phyloP scores from a whole-genome alignment of 2,113 vertebrate genomes.

The Chaetops frenatus region DNA sequence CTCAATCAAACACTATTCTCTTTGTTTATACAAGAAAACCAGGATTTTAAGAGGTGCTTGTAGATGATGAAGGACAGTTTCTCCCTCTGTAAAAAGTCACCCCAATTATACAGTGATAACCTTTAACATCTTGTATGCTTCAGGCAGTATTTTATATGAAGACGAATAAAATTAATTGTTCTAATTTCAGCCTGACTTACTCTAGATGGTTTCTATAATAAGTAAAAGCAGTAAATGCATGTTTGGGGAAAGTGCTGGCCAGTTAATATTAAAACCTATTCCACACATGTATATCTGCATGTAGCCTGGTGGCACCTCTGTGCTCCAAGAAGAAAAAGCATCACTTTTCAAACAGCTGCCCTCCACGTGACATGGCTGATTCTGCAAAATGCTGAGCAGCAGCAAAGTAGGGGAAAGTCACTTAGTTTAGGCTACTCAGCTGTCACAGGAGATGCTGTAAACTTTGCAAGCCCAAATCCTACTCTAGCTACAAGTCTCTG shows the following conservation, averaged over 20 bases:
- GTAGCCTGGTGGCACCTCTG: background rate
- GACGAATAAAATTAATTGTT: background rate
- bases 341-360: background rate
- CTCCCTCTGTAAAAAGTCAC: background rate
- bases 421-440: background rate
- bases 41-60: slow-evolving; percentile 1
- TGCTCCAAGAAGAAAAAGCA: background rate
- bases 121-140: background rate
- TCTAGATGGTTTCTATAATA: background rate
- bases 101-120: slow-evolving; percentile 16
- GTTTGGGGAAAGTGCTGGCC: background rate
- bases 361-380: background rate
- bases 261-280: background rate
- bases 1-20: slow-evolving; percentile 49
- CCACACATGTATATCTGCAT: background rate
- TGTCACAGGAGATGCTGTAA: background rate
- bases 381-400: background rate
- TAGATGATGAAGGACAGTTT: background rate
- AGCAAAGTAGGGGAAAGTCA: background rate
- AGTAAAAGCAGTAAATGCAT: background rate
- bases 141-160: background rate
- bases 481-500: background rate
- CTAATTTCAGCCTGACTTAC: background rate
- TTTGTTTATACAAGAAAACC: slow-evolving; percentile 43
- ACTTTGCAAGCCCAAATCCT: slow-evolving; percentile 27